These are phyloP conservation scores for Mesocentrotus franciscanus DNA, from an alignment of 53 echinoderm and acorn worm species.

Conservation along the genomic window DNA sequence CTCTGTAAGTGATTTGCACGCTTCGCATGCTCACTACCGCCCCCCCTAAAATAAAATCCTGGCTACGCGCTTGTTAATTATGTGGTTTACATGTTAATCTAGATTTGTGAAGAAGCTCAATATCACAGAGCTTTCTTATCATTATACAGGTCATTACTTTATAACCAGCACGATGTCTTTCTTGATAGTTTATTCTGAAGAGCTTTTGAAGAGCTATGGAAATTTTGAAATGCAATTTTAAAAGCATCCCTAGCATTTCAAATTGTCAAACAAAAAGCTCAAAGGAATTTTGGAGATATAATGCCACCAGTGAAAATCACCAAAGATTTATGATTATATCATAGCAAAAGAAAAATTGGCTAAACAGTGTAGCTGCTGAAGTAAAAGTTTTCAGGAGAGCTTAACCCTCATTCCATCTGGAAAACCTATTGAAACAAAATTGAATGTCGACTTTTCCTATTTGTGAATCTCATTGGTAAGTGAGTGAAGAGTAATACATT, in stretches of 20 bases:
- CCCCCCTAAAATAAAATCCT: too few relatives aligned
- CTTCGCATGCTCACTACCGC: too few relatives aligned
- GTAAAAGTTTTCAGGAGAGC: conserved; percentile 24
- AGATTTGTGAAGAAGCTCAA: background rate
- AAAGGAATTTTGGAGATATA: background rate
- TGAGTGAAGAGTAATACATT: background rate
- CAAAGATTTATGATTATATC: background rate
- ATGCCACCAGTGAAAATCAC: background rate
- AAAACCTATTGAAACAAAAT: background rate
- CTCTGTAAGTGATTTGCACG: too few relatives aligned
- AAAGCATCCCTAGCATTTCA: background rate
- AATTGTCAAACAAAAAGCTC: background rate
- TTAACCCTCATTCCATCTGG: background rate
- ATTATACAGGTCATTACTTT: background rate
- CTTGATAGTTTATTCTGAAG: background rate
- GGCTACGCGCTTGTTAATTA: too few relatives aligned
- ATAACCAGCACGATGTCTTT: background rate
- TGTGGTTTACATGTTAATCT: background rate
- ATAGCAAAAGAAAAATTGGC: background rate
- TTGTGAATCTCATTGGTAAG: conserved; percentile 29
- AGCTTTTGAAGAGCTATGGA: background rate
- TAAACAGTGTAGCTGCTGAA: background rate
- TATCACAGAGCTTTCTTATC: background rate
- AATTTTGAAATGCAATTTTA: background rate
- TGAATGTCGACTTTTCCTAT: background rate